Evolutionary conservation across 2,888 invertebrate genomes (phyloP).

Genomic region (Leistus spinibarbis): DNA sequence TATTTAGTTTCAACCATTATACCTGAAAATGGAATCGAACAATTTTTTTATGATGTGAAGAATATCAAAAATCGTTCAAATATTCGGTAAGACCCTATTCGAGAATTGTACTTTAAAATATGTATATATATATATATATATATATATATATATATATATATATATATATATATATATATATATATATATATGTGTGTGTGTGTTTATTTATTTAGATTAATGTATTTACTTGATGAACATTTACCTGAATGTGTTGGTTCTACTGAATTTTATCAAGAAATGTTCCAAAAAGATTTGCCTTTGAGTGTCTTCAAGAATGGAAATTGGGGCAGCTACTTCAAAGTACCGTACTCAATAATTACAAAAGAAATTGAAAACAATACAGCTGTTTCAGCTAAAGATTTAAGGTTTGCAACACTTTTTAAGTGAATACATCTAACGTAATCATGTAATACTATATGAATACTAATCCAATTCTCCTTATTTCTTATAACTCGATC

Average conservation of each 20-base stretch:
- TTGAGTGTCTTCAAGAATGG: conserved; percentile 75
- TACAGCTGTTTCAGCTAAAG: background rate
- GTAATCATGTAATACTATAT: too few species aligned
- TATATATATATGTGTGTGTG: too few species aligned
- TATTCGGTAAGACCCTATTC: background rate
- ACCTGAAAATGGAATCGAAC: background rate
- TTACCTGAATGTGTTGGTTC: conserved; percentile 70
- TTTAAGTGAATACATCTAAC: too few species aligned
- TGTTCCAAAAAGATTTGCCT: conserved; percentile 74
- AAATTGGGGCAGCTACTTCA: conserved; percentile 12
- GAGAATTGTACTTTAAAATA: background rate
- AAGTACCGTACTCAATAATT: background rate
- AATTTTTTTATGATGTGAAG: background rate
- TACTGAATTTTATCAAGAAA: conserved; percentile 67
- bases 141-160: background rate
- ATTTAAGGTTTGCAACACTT: background rate
- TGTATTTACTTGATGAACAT: conserved; percentile 67
- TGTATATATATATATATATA: too few species aligned
- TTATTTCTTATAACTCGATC: too few species aligned
- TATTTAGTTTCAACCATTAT: background rate
- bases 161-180: background rate
- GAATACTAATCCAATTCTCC: too few species aligned
- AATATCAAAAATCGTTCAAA: background rate
- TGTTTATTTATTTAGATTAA: conserved; percentile 45
- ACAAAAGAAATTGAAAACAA: too few species aligned